phyloP scores from a whole-genome alignment of 2,113 vertebrate species.

The Gobius niger region DNA sequence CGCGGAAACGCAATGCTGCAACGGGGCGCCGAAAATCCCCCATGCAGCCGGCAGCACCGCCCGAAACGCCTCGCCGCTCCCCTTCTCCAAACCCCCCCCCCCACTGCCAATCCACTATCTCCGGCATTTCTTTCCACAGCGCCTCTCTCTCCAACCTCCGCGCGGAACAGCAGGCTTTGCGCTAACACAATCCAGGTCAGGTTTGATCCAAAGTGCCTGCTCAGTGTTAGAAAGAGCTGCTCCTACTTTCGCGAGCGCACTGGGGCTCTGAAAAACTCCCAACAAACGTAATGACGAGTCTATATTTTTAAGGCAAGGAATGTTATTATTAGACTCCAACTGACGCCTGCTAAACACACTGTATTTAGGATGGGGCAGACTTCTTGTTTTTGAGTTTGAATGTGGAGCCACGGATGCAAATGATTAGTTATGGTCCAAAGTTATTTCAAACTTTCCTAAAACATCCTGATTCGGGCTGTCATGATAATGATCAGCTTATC shows the following conservation, averaged over 20 bases:
- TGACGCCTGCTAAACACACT: background rate
- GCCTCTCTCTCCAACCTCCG: conserved; percentile 14
- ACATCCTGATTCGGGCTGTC: too few species aligned
- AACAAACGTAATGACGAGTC: background rate
- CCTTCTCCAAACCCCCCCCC: background rate
- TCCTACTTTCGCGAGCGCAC: background rate
- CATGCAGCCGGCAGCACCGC: conserved; percentile 23
- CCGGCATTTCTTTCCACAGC: background rate
- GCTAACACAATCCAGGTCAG: conserved; percentile 11
- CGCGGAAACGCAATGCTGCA: conserved; percentile 50
- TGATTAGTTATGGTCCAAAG: too few species aligned
- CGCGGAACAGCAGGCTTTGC: conserved; percentile 4
- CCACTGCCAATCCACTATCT: conserved; percentile 27
- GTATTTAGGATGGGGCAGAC: too few species aligned
- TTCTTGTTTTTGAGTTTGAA: too few species aligned
- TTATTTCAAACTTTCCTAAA: too few species aligned
- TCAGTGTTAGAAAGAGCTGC: background rate
- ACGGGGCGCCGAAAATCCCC: conserved; percentile 15
- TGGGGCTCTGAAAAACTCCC: background rate
- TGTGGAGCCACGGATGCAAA: too few species aligned
- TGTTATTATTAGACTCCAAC: background rate
- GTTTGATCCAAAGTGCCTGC: conserved; percentile 1
- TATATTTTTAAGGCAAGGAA: background rate
- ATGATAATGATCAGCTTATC: too few species aligned
- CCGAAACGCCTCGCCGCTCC: conserved; percentile 22